These are phyloP conservation scores for Molorchus minor DNA, from an alignment of 2,888 invertebrate genomes.

Conservation along the genomic window DNA sequence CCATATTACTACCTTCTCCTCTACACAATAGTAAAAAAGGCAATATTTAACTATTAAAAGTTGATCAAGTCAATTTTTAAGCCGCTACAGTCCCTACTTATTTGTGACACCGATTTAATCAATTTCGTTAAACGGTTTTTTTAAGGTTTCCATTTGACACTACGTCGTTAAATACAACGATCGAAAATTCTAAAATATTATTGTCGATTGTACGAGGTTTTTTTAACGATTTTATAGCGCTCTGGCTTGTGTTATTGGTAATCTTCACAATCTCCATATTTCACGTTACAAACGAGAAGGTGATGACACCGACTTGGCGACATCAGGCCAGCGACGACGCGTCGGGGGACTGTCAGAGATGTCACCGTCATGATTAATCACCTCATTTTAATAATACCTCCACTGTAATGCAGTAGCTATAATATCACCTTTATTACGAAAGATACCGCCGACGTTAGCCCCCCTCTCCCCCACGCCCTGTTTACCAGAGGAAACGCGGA, in stretches of 20 bases:
- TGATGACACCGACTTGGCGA: conserved; percentile 57
- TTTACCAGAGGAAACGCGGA: conserved; percentile 57
- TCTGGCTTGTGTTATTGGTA: conserved; percentile 29
- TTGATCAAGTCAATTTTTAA: too few species aligned
- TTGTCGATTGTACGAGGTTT: too few species aligned
- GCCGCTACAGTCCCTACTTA: too few species aligned
- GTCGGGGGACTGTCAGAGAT: conserved; percentile 57
- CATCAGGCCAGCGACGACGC: conserved; percentile 51
- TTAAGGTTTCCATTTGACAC: too few species aligned
- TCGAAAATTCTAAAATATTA: too few species aligned
- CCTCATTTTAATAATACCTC: conserved; percentile 65
- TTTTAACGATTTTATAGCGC: too few species aligned
- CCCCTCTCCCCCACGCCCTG: conserved; percentile 38
- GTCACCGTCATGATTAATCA: conserved; percentile 63
- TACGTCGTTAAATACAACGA: too few species aligned
- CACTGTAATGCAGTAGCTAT: conserved; percentile 60
- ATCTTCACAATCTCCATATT: conserved; percentile 33
- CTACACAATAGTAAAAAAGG: too few species aligned
- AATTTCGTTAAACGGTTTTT: too few species aligned
- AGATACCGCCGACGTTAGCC: conserved; percentile 51
- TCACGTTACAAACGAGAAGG: conserved; percentile 49
- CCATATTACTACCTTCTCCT: too few species aligned
- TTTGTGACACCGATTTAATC: too few species aligned
- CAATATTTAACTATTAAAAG: too few species aligned
- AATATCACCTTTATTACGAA: conserved; percentile 62